These are phyloP conservation scores for Cyanistes caeruleus DNA, from an alignment of 2,113 vertebrate species.

Conservation along the genomic window DNA sequence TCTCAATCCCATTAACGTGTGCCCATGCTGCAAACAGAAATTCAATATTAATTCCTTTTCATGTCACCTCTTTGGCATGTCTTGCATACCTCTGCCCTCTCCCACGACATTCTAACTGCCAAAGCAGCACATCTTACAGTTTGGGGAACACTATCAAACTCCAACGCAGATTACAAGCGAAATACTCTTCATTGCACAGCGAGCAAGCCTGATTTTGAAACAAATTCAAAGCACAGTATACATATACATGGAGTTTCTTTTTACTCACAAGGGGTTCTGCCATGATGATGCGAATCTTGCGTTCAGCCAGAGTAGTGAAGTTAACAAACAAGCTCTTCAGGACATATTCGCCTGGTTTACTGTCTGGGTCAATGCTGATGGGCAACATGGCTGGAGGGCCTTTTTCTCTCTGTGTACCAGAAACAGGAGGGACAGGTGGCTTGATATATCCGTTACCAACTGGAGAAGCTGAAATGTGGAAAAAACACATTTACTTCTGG, in stretches of 20 bases:
- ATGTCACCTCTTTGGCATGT: neutral
- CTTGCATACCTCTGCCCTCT: slow-evolving; percentile 7
- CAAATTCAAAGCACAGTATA: neutral
- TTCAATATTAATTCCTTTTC: neutral
- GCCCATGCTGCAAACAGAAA: neutral
- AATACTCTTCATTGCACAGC: neutral
- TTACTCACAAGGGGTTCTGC: slow-evolving; percentile 95
- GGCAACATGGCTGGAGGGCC: slow-evolving; percentile 90
- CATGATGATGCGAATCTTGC: slow-evolving; percentile 97
- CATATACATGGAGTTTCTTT: neutral
- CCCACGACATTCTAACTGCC: neutral
- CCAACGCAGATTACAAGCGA: neutral
- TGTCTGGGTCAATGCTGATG: slow-evolving; percentile 92
- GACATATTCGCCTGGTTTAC: slow-evolving; percentile 94
- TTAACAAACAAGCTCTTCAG: slow-evolving; percentile 96
- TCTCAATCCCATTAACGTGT: neutral
- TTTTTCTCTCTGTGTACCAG: slow-evolving; percentile 88
- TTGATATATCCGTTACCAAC: slow-evolving; percentile 96
- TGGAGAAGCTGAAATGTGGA: slow-evolving; percentile 85
- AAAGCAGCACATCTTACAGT: neutral
- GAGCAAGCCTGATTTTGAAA: neutral
- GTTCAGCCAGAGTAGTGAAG: slow-evolving; percentile 91
- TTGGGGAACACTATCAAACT: neutral
- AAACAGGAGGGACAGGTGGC: slow-evolving; percentile 85
- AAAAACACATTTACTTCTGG: neutral